These are phyloP conservation scores for Holacanthella duospinosa DNA, from an alignment of 2,888 invertebrate genomes.

Conservation along the genomic window DNA sequence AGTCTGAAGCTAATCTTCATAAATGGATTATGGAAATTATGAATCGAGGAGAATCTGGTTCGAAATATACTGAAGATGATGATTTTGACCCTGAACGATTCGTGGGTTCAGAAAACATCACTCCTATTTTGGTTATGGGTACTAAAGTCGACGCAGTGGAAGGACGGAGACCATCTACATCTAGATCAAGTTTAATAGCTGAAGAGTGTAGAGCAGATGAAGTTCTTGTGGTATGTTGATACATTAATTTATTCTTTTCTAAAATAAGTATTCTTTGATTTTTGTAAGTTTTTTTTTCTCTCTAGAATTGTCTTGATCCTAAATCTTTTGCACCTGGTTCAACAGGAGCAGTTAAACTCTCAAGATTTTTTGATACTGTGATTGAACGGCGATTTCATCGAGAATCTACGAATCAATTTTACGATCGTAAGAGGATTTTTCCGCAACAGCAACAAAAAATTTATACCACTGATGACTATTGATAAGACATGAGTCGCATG, in stretches of 20 bases:
- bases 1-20: conserved; percentile 84
- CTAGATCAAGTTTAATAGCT: conserved; percentile 58
- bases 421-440: conserved; percentile 27
- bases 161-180: conserved; percentile 32
- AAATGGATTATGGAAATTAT: conserved; percentile 88
- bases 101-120: conserved; percentile 65
- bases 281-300: conserved; percentile 25
- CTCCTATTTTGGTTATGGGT: conserved; percentile 83
- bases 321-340: conserved; percentile 87
- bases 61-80: conserved; percentile 24
- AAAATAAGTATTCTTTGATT: too few species aligned
- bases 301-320: conserved; percentile 51
- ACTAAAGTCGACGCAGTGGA: conserved; percentile 65
- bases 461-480: not conserved
- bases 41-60: conserved; percentile 47
- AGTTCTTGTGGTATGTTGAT: conserved; percentile 61
- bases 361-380: conserved; percentile 85
- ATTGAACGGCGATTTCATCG: conserved; percentile 48
- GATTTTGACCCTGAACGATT: conserved; percentile 78
- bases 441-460: not conserved
- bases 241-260: not conserved
- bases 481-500: too few species aligned
- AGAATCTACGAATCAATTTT: conserved; percentile 32
- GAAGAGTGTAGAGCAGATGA: conserved; percentile 89
- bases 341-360: conserved; percentile 84